phyloP scores from a whole-genome alignment of 2,113 vertebrate genomes.

The Carollia perspicillata region DNA sequence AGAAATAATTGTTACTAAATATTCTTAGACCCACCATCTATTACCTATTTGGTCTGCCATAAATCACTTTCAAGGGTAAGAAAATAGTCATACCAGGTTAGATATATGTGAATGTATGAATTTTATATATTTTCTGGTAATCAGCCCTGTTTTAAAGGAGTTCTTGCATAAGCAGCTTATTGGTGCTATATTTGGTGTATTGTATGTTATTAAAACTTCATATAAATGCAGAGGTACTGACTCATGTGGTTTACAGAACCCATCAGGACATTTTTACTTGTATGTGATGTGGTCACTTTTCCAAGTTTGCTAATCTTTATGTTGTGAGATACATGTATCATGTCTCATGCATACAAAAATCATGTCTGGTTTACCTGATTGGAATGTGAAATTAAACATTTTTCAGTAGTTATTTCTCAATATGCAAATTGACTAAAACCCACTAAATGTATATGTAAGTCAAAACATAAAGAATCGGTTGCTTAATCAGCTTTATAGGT shows the following conservation, averaged over 20 bases:
- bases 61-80: slow-evolving; percentile 21
- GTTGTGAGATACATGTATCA: neutral
- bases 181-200: slow-evolving; percentile 63
- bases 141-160: slow-evolving; percentile 64
- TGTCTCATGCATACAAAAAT: neutral
- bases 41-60: neutral
- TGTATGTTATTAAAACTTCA: slow-evolving; percentile 69
- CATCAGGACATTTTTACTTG: neutral
- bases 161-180: slow-evolving; percentile 72
- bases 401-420: neutral
- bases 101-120: slow-evolving; percentile 64
- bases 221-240: slow-evolving; percentile 66
- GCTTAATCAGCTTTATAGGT: slow-evolving; percentile 34
- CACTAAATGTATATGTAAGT: neutral
- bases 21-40: neutral
- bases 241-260: slow-evolving; percentile 67
- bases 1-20: slow-evolving; percentile 45
- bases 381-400: neutral
- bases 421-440: neutral
- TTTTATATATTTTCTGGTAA: slow-evolving; percentile 72
- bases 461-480: slow-evolving; percentile 27
- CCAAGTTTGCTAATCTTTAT: neutral
- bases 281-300: slow-evolving; percentile 6
- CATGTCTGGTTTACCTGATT: neutral
- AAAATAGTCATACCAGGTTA: slow-evolving; percentile 60